Base-by-base conservation (phyloP, 2,888 invertebrate species). In the Dioctria linearis region DNA sequence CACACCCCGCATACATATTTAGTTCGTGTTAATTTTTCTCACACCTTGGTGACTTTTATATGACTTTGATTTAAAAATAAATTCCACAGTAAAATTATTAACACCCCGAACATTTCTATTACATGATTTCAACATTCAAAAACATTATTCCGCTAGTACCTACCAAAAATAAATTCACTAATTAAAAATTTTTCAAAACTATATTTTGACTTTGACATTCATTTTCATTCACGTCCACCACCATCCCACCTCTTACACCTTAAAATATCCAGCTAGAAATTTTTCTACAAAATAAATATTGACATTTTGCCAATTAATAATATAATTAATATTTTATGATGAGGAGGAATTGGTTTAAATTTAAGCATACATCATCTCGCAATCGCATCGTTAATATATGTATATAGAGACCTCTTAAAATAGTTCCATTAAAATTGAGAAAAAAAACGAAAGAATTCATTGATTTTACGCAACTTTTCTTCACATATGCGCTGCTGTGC, bases 191-290 rank as follows among this genome's bases (percentile, higher is more conserved):
- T n/a, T 54, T 54, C 11, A 54, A 54, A 11, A 54, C 25, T 25
- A n/a, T n/a, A 49, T 54, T 69, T 54, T 51, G 69, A 54, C 69
- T 69, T 69, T 69, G 69, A 69, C 69, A 69, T 69, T 69, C 69
- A 65, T 65, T 49, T 42, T 65, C 40, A 11, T 25, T 69, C 25
- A 25, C 25, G 13, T 69, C 37, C 42, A 42, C 37, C 42, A 42
- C n/a, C 65, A 40, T 40, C 40, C 40, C 11, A 9, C 65, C 9
- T 25, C 42, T 9, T 37, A 5, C 51, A 51, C 49, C 69, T 51
- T 49, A 69, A 69, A 69, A 69, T 69, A 69, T 37, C 69, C 65
- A 37, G 65, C 40, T 25, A 51, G 40, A 37, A 25, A 61, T 25
- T 51, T 69, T 69, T 69, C 49, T 25, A 51, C 39, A 51, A 46